A percentile compares a stretch with the other conserved stretches of the same genome.
phyloP scores from a whole-genome alignment of 2,797 vertebrate genomes.

The Poeciliopsis turneri region DNA sequence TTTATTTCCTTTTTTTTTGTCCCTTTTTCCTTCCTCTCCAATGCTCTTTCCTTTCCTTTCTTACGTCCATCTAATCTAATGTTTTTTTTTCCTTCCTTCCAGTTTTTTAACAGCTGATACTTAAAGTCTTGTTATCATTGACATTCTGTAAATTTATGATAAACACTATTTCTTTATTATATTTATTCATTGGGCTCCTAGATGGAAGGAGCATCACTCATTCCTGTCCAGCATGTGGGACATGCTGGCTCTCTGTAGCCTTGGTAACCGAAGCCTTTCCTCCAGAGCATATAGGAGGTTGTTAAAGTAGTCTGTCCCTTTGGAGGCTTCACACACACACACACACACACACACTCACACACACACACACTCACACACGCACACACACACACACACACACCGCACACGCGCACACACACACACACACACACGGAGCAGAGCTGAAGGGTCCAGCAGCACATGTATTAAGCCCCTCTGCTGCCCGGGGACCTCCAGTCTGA shows the following conservation, averaged over 20 bases:
- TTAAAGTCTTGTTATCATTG: background rate
- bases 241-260: conserved; percentile 81
- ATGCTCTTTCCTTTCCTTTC: background rate
- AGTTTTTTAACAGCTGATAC: background rate
- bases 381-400: background rate
- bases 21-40: background rate
- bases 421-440: conserved; percentile 39
- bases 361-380: background rate
- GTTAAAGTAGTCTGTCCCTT: conserved; percentile 75
- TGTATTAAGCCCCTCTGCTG: conserved; percentile 67
- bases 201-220: conserved; percentile 61
- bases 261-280: conserved; percentile 85
- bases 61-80: background rate
- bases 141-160: background rate
- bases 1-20: background rate
- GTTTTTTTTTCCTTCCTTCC: background rate
- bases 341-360: background rate
- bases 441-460: conserved; percentile 73
- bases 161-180: background rate
- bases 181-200: background rate
- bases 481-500: conserved; percentile 67
- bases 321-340: conserved; percentile 36
- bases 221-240: conserved; percentile 81
- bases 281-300: conserved; percentile 80
- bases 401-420: background rate